Base-by-base conservation (phyloP, 2,797 vertebrate genomes). In the Rhyacichthys aspro region DNA sequence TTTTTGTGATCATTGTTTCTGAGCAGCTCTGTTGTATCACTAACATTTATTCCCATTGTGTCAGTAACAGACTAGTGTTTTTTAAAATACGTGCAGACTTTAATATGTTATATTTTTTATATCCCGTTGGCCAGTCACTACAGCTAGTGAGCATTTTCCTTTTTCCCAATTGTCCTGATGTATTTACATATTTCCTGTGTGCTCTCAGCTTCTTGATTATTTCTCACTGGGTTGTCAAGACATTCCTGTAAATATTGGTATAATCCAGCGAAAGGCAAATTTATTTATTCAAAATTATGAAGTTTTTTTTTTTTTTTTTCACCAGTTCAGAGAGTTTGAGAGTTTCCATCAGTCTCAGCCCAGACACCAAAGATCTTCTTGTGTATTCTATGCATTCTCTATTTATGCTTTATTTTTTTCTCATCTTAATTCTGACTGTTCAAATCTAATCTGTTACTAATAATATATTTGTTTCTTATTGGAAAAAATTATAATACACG, bases 201-300 rank as follows among this genome's bases (percentile, higher is more conserved):
- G 54, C 58, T 67, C 55, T 37, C 57, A 59, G 54, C 45, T 53
- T 67, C 48, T 75, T 64, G 36, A 63, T 67, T 74, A 64, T 74
- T 73, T 67, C 68, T 72, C 63, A 69, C 64, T 70, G 58, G 39
- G 28, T 46, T 53, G 56, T 66, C 34, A 6, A 67, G 58, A 81
- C 55, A 72, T 85, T 87, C 66, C 61, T 76, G 39, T 49, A 71
- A 48, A 74, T 67, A 63, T 59, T 79, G 55, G 73, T 68, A 58
- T 58, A 78, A 79, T 83, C 74, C 64, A 60, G 41, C 43, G 44
- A 79, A 59, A 67, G 38, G 55, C 36, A 11, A 48, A 67, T 82
- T 69, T 78, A 75, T 83, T 85, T 88, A 72, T 70, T 80, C 87
- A 81, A 68, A 71, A 78, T 83, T 67, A 81, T 41, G 39, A 7